phyloP scores from a whole-genome alignment of 2,888 invertebrate genomes.

The Ectemnius lituratus region DNA sequence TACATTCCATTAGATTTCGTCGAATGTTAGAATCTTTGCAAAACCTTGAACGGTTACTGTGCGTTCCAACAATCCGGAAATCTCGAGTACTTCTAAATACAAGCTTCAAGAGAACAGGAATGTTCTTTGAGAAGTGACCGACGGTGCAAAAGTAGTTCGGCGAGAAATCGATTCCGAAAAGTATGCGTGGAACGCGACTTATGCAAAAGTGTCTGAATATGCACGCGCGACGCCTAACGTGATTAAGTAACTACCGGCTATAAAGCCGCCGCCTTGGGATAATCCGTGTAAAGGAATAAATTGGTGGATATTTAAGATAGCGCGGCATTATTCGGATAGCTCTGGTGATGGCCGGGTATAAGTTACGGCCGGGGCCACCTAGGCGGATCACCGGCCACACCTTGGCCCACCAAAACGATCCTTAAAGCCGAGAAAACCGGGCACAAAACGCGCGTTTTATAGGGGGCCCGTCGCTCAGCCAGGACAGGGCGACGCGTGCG shows the following conservation, averaged over 20 bases:
- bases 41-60: no score
- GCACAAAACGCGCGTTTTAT: constrained; percentile 60
- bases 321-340: constrained; percentile 69
- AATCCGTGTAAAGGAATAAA: constrained; percentile 73
- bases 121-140: no score
- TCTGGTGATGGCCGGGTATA: constrained; percentile 67
- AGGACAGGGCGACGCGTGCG: constrained; percentile 55
- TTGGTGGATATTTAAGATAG: constrained; percentile 72
- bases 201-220: constrained; percentile 18
- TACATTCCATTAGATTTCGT: no score
- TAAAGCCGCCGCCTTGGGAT: constrained; percentile 65
- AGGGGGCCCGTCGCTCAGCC: constrained; percentile 35
- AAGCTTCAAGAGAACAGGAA: no score
- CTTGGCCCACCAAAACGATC: constrained; percentile 57
- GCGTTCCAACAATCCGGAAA: no score
- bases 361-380: constrained; percentile 70
- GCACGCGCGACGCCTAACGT: constrained; percentile 56
- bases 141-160: no score
- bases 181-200: neutral
- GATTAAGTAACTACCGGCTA: constrained; percentile 71
- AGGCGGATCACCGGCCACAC: constrained; percentile 59
- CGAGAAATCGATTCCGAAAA: no score
- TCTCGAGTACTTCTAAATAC: no score
- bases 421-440: constrained; percentile 49
- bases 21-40: no score